Conservation (phyloP, 1,140 invertebrate species). For the Caligus rogercresseyi region DNA sequence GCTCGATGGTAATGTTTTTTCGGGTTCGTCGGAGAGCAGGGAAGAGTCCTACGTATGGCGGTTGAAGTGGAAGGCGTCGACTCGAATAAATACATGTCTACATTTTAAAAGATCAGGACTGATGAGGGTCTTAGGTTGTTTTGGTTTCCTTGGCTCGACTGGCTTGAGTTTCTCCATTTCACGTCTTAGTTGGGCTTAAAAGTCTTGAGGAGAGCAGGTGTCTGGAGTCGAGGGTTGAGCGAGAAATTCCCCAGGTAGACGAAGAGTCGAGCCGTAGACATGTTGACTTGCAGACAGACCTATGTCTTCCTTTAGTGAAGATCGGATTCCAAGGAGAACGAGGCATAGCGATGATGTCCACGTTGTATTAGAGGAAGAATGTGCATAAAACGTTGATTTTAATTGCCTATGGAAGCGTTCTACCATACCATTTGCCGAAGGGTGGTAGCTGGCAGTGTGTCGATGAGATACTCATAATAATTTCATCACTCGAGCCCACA, state of each 20-base stretch:
- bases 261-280: constrained; percentile 17
- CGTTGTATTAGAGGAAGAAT: constrained; percentile 20
- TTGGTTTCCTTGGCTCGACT: constrained; percentile 14
- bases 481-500: neutral
- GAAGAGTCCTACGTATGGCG: constrained; percentile 29
- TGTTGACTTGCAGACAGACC: constrained; percentile 21
- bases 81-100: constrained; percentile 25
- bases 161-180: neutral
- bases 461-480: constrained; percentile 17
- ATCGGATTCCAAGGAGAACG: constrained; percentile 19
- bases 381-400: constrained; percentile 14
- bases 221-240: neutral
- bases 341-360: neutral
- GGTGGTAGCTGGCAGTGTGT: constrained; percentile 18
- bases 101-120: constrained; percentile 22
- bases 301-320: constrained; percentile 24
- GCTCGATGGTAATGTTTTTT: neutral
- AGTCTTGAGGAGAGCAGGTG: neutral
- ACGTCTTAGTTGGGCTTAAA: neutral
- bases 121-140: constrained; percentile 22
- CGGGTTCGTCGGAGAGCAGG: constrained; percentile 23
- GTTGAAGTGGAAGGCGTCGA: constrained; percentile 21
- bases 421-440: constrained; percentile 21
- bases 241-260: constrained; percentile 22
- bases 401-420: constrained; percentile 20